phyloP scores from a whole-genome alignment of 2,797 vertebrate genomes.

The Telmatherina bonti region DNA sequence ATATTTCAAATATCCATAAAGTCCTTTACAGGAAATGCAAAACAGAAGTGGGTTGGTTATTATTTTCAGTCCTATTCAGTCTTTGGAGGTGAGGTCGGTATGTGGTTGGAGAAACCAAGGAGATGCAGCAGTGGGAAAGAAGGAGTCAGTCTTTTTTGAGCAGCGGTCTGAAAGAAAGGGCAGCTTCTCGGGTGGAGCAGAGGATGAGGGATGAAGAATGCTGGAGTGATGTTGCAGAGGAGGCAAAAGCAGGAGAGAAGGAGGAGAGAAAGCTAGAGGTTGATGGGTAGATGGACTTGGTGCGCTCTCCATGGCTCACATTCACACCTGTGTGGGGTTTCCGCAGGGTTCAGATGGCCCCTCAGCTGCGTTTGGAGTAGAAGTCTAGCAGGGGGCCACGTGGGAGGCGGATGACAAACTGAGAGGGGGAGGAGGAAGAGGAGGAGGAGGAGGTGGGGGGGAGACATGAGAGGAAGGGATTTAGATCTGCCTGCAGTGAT shows the following conservation, averaged over 20 bases:
- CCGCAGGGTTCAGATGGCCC: slow-evolving; percentile 82
- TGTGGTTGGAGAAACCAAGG: slow-evolving; percentile 45
- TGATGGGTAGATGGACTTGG: slow-evolving; percentile 84
- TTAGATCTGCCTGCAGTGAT: slow-evolving; percentile 62
- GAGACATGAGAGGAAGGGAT: slow-evolving; percentile 72
- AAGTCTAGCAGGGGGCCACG: slow-evolving; percentile 83
- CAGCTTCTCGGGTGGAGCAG: slow-evolving; percentile 65
- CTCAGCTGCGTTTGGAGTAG: slow-evolving; percentile 89
- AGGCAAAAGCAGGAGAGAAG: slow-evolving; percentile 87
- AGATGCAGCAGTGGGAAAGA: slow-evolving; percentile 36
- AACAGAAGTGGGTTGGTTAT: slow-evolving; percentile 34
- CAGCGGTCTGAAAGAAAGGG: slow-evolving; percentile 36
- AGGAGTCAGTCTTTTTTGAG: slow-evolving; percentile 54
- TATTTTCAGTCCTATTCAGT: slow-evolving; percentile 63
- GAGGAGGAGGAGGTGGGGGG: slow-evolving; percentile 40
- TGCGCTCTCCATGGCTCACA: slow-evolving; percentile 87
- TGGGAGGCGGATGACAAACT: slow-evolving; percentile 84
- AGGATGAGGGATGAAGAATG: slow-evolving; percentile 74
- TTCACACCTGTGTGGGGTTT: slow-evolving; percentile 80
- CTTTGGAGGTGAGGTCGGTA: slow-evolving; percentile 54
- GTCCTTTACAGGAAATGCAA: slow-evolving; percentile 53
- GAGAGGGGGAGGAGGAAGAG: slow-evolving; percentile 42
- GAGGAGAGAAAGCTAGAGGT: slow-evolving; percentile 85
- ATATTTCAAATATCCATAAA: slow-evolving; percentile 14
- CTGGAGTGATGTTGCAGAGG: slow-evolving; percentile 77